phyloP scores from a whole-genome alignment of 1,140 invertebrate genomes.

The Pygmarrhopalites habei region DNA sequence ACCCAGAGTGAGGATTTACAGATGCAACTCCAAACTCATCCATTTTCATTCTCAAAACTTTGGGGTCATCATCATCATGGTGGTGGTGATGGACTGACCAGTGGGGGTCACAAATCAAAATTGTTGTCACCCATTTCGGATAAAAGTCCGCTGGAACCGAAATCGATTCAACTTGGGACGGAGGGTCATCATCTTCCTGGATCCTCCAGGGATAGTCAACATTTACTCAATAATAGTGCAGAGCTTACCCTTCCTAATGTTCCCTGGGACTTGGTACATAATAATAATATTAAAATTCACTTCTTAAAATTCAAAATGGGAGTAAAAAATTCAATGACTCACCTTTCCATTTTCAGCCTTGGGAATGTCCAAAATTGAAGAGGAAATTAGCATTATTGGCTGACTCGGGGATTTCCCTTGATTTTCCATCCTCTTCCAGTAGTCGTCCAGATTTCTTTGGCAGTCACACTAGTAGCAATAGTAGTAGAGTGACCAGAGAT shows the following conservation, averaged over 20 bases:
- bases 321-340: too few relatives aligned
- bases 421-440: constrained; percentile 11
- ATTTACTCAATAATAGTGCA: not conserved
- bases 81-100: too few relatives aligned
- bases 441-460: not conserved
- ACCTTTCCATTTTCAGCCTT: too few relatives aligned
- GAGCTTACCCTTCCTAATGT: not conserved
- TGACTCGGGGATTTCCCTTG: constrained; percentile 35
- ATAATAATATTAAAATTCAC: too few relatives aligned
- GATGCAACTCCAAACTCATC: not conserved
- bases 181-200: not conserved
- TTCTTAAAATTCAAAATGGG: too few relatives aligned
- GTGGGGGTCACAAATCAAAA: constrained; percentile 3
- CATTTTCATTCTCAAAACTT: not conserved
- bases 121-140: constrained; percentile 79
- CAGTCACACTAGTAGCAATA: too few relatives aligned
- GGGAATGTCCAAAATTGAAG: constrained; percentile 79
- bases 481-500: not conserved
- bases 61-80: too few relatives aligned
- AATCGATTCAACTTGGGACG: not conserved
- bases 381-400: constrained; percentile 50
- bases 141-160: constrained; percentile 76
- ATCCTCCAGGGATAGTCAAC: too few relatives aligned
- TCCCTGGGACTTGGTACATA: constrained; percentile 4
- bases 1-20: constrained; percentile 31